Evolutionary conservation across 2,888 invertebrate genomes (phyloP).

Genomic region (Drosophila sordidapex): DNA sequence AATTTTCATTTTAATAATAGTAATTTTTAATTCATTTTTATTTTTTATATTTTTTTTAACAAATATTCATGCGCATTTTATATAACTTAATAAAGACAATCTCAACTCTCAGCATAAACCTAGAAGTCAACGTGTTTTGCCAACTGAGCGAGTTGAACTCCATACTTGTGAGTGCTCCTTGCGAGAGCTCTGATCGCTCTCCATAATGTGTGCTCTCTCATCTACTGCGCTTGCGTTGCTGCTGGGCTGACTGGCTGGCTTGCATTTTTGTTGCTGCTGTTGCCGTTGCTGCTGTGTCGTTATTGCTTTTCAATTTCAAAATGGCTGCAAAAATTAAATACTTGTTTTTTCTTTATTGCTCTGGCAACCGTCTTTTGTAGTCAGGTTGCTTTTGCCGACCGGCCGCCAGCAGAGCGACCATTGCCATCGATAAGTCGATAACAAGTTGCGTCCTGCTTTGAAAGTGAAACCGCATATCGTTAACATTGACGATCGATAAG

Average conservation of each 20-base stretch:
- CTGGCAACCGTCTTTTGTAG: conserved; percentile 24
- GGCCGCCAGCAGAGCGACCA: neutral
- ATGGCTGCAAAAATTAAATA: conserved; percentile 64
- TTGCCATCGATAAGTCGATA: conserved; percentile 50
- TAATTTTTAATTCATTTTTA: neutral
- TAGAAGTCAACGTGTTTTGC: conserved; percentile 3
- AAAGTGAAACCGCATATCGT: conserved; percentile 34
- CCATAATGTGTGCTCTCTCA: conserved; percentile 35
- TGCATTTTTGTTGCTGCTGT: conserved; percentile 53
- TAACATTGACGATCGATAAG: neutral
- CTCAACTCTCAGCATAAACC: conserved; percentile 1
- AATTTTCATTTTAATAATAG: neutral
- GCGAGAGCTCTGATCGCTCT: conserved; percentile 36
- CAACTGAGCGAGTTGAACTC: conserved; percentile 7
- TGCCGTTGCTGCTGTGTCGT: conserved; percentile 41
- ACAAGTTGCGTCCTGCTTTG: conserved; percentile 29
- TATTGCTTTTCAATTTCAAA: conserved; percentile 65
- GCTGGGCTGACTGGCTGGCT: conserved; percentile 28
- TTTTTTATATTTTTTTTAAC: neutral
- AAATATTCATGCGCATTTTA: neutral
- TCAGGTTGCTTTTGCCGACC: conserved; percentile 37
- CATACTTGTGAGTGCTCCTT: conserved; percentile 35
- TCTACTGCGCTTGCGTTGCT: conserved; percentile 49
- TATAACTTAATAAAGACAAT: neutral
- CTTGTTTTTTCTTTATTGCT: conserved; percentile 54